Percentiles rank a stretch among this genome's conserved stretches.
phyloP scores from a whole-genome alignment of 2,113 vertebrate species.

The Chloropsis cyanopogon region DNA sequence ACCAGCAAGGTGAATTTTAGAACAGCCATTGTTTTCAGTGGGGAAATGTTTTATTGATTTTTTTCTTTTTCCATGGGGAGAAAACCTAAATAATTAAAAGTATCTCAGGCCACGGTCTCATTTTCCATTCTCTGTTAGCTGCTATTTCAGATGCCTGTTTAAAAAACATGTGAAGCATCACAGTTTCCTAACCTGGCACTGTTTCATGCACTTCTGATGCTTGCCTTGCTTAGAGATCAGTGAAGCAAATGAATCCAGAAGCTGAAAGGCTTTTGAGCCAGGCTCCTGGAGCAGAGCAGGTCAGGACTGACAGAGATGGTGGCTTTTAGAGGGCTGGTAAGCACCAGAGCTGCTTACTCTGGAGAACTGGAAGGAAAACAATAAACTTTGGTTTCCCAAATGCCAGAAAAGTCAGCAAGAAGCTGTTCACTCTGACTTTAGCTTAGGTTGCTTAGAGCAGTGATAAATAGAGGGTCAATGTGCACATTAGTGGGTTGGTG shows the following conservation, averaged over 20 bases:
- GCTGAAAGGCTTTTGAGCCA: neutral
- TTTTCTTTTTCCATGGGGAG: neutral
- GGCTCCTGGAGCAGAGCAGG: neutral
- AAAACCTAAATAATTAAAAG: neutral
- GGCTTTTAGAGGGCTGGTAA: neutral
- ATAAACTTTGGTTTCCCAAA: neutral
- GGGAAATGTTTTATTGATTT: neutral
- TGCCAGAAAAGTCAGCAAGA: neutral
- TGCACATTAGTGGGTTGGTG: neutral
- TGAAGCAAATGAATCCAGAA: neutral
- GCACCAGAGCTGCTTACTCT: neutral
- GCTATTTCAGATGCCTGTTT: neutral
- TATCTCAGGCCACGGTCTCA: fast-evolving
- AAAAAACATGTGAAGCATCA: neutral
- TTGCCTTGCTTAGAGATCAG: neutral
- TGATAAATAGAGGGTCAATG: neutral
- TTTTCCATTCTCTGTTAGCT: neutral
- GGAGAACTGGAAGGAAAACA: neutral
- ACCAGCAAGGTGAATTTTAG: neutral
- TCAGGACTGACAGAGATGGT: neutral
- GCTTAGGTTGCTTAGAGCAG: neutral
- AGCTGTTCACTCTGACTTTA: neutral
- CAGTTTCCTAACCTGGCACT: neutral
- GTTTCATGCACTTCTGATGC: neutral
- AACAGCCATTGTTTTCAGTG: neutral